A percentile compares a stretch with the other conserved stretches of the same genome.
Conservation (phyloP, 2,888 invertebrate genomes). For the Ectropis crepuscularia region DNA sequence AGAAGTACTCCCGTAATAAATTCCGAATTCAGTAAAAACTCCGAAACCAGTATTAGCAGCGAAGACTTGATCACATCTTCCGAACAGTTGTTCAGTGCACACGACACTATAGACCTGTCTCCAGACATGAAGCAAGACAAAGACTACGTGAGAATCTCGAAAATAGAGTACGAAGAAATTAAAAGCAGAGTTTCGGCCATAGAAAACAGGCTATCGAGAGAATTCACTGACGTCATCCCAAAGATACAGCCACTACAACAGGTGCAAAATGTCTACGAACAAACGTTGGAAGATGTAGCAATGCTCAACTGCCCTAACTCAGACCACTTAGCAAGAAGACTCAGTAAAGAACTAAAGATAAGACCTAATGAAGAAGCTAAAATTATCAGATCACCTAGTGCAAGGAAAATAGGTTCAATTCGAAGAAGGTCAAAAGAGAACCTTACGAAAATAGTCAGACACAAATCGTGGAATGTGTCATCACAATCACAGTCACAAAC, state of each 20-base stretch:
- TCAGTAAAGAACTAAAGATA: slow-evolving; percentile 90
- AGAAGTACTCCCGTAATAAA: slow-evolving; percentile 74
- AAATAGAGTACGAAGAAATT: slow-evolving; percentile 91
- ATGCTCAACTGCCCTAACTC: slow-evolving; percentile 86
- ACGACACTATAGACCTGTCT: slow-evolving; percentile 76
- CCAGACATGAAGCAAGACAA: slow-evolving; percentile 71
- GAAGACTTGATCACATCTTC: slow-evolving; percentile 76
- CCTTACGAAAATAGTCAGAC: slow-evolving; percentile 82
- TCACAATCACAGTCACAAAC: slow-evolving; percentile 72
- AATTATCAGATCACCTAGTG: slow-evolving; percentile 91
- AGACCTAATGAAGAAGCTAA: slow-evolving; percentile 88
- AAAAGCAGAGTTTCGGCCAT: slow-evolving; percentile 90
- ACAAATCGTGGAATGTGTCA: slow-evolving; percentile 87
- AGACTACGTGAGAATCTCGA: slow-evolving; percentile 89
- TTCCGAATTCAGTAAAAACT: slow-evolving; percentile 69
- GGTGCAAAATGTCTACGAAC: slow-evolving; percentile 90
- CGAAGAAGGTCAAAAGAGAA: slow-evolving; percentile 89
- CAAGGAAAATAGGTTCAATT: slow-evolving; percentile 91
- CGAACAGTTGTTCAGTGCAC: slow-evolving; percentile 73
- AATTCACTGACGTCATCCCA: slow-evolving; percentile 84
- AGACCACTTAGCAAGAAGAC: slow-evolving; percentile 88
- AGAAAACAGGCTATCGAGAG: slow-evolving; percentile 88
- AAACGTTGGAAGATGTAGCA: slow-evolving; percentile 88
- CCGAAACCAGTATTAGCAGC: slow-evolving; percentile 74
- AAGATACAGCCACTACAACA: slow-evolving; percentile 83